Evolutionary conservation across 1,140 invertebrate species (phyloP).

Genomic region (Arctopsyche grandis): DNA sequence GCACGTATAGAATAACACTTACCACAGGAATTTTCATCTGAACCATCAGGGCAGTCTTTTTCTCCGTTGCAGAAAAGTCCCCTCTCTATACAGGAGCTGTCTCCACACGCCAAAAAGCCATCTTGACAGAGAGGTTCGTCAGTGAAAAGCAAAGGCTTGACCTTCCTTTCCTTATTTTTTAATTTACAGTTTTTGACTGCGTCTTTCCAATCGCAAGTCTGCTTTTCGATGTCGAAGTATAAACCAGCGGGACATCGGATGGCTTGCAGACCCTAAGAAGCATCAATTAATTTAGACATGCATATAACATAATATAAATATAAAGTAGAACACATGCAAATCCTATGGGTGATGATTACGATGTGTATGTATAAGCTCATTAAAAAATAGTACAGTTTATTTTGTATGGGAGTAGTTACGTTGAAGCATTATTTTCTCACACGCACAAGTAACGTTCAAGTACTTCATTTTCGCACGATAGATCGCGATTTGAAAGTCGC

Average conservation of each 20-base stretch:
- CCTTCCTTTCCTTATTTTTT: constrained; percentile 90
- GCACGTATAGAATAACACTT: constrained; percentile 64
- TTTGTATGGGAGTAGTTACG: too few species aligned
- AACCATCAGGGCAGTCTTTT: constrained; percentile 89
- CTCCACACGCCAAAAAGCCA: constrained; percentile 87
- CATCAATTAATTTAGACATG: neutral
- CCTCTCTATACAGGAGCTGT: constrained; percentile 86
- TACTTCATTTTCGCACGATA: too few species aligned
- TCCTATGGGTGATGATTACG: too few species aligned
- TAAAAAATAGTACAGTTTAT: too few species aligned
- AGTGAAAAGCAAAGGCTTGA: constrained; percentile 88
- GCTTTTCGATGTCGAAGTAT: constrained; percentile 95
- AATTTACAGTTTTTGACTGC: constrained; percentile 93
- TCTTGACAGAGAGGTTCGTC: constrained; percentile 92
- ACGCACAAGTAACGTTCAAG: too few species aligned
- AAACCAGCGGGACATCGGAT: constrained; percentile 92
- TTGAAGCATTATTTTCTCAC: too few species aligned
- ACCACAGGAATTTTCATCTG: constrained; percentile 93
- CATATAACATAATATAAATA: too few species aligned
- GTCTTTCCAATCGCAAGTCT: constrained; percentile 96
- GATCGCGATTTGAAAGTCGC: too few species aligned
- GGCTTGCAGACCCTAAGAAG: constrained; percentile 83
- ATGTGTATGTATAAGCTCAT: too few species aligned
- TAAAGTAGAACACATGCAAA: too few species aligned
- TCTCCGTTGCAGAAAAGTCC: constrained; percentile 95